Conservation (phyloP, 2,797 vertebrate species). For the Phrynocephalus vlangalii region DNA sequence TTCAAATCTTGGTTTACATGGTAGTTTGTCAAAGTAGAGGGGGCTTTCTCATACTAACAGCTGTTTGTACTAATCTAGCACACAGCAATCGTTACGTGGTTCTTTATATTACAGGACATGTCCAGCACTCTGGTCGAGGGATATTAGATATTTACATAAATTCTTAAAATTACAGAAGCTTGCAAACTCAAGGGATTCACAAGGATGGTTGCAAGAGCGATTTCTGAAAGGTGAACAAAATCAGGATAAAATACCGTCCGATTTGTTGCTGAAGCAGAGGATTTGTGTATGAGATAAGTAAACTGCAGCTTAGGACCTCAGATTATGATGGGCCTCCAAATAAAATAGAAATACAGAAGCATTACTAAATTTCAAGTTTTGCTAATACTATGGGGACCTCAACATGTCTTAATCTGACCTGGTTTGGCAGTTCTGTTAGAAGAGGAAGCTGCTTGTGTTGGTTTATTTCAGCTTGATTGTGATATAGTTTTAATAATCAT, state of each 20-base stretch:
- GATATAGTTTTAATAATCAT: neutral
- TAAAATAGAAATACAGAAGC: neutral
- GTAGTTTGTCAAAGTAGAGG: neutral
- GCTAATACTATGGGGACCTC: neutral
- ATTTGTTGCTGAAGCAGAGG: neutral
- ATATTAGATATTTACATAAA: neutral
- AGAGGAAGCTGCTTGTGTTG: neutral
- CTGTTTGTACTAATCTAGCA: constrained; percentile 13
- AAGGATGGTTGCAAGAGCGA: neutral
- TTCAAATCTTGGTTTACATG: constrained; percentile 8
- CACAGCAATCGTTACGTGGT: constrained; percentile 9
- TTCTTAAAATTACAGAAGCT: constrained; percentile 11
- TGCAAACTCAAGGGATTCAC: neutral
- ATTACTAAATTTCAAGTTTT: neutral
- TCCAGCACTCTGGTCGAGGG: constrained; percentile 1
- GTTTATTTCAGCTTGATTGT: neutral
- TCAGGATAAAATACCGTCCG: neutral
- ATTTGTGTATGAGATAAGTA: neutral
- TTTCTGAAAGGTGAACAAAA: neutral
- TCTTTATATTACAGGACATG: neutral
- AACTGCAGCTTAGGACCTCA: neutral
- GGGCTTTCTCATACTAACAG: neutral
- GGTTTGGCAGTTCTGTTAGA: neutral
- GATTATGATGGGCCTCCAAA: neutral
- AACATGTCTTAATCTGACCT: neutral